phyloP scores from a whole-genome alignment of 1,140 invertebrate species.

The Leptinotarsa lineolata region DNA sequence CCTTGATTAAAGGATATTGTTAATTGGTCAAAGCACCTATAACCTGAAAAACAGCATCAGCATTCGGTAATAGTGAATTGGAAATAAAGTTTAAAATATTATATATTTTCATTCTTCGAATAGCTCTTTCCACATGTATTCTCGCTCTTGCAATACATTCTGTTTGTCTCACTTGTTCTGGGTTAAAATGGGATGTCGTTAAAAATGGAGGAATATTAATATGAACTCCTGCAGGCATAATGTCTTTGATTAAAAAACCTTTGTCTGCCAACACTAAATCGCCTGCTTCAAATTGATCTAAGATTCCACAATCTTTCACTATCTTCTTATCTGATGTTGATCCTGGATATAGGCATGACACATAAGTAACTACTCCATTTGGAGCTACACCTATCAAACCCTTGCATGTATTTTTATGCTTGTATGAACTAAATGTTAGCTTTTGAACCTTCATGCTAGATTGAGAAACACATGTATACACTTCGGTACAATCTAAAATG shows the following conservation, averaged over 20 bases:
- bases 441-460: conserved; percentile 22
- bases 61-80: conserved; percentile 8
- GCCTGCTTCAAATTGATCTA: conserved; percentile 10
- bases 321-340: conserved; percentile 28
- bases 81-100: conserved; percentile 23
- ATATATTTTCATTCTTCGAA: conserved; percentile 24
- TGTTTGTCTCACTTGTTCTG: conserved; percentile 20
- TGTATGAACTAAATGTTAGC: conserved; percentile 27
- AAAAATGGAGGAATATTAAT: conserved; percentile 31
- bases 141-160: conserved; percentile 23
- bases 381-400: conserved; percentile 31
- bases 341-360: conserved; percentile 12
- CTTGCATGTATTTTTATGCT: conserved; percentile 28
- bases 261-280: conserved; percentile 28
- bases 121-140: too few species aligned
- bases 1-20: not conserved
- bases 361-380: conserved; percentile 25
- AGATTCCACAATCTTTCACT: conserved; percentile 9
- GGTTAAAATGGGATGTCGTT: conserved; percentile 26
- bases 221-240: conserved; percentile 22
- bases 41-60: conserved; percentile 5
- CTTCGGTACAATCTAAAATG: conserved; percentile 36
- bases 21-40: conserved; percentile 21
- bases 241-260: conserved; percentile 22
- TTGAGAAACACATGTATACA: conserved; percentile 17